Conservation (phyloP, 2,797 vertebrate species). For the Psittacula derbiana region DNA sequence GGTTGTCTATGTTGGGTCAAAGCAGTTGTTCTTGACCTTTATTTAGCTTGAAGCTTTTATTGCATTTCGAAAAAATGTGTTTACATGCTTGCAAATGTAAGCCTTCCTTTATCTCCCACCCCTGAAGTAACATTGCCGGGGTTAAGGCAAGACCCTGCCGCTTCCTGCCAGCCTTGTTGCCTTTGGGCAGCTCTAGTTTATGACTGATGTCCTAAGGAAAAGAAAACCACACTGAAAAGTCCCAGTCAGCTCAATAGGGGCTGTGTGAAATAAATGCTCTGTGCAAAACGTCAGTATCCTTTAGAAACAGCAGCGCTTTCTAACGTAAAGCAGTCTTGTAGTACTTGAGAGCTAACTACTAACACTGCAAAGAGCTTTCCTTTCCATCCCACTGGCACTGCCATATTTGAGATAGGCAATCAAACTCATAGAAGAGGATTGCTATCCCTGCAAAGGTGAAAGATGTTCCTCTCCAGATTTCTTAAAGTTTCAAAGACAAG, state of each 20-base stretch:
- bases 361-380: not conserved
- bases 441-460: not conserved
- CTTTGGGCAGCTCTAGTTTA: not conserved
- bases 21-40: not conserved
- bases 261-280: not conserved
- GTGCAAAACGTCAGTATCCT: not conserved
- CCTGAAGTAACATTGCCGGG: not conserved
- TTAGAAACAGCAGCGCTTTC: not conserved
- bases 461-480: not conserved
- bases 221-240: not conserved
- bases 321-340: not conserved
- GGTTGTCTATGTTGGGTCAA: not conserved
- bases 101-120: not conserved
- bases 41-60: not conserved
- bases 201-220: not conserved
- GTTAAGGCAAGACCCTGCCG: not conserved
- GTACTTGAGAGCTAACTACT: not conserved
- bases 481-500: not conserved
- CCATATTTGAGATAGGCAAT: not conserved
- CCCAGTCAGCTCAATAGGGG: not conserved
- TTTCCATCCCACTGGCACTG: not conserved
- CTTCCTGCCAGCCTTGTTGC: not conserved
- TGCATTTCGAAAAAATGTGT: not conserved
- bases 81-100: rapidly evolving
- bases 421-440: not conserved